Conservation (phyloP, 2,888 invertebrate species). For the Diaphora mendica region DNA sequence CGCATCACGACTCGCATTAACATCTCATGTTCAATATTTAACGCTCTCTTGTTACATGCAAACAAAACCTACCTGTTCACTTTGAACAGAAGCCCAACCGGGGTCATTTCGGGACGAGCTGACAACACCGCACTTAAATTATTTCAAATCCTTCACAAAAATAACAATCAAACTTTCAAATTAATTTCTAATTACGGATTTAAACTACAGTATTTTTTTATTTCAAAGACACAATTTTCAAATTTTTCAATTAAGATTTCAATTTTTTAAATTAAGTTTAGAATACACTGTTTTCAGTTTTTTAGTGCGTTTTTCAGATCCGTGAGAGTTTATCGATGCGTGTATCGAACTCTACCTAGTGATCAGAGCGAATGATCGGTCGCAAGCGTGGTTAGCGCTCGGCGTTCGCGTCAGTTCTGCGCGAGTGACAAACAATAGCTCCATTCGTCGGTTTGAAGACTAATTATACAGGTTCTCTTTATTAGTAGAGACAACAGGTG, state of each 20-base stretch:
- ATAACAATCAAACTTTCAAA: conserved; percentile 37
- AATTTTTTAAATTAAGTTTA: conserved; percentile 26
- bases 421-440: conserved; percentile 77
- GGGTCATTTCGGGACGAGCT: conserved; percentile 79
- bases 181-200: conserved; percentile 18
- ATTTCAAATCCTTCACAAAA: conserved; percentile 38
- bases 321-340: conserved; percentile 50
- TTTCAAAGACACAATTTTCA: conserved; percentile 9
- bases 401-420: conserved; percentile 75
- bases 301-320: conserved; percentile 28
- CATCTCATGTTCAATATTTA: conserved; percentile 69
- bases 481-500: conserved; percentile 74
- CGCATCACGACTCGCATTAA: conserved; percentile 56
- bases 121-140: conserved; percentile 55
- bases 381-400: conserved; percentile 69
- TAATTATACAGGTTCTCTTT: conserved; percentile 77
- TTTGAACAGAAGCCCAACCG: conserved; percentile 87
- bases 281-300: conserved; percentile 19
- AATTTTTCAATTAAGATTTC: conserved; percentile 17
- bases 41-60: conserved; percentile 54
- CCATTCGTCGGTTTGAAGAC: conserved; percentile 55
- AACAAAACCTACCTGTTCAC: conserved; percentile 84
- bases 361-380: conserved; percentile 61
- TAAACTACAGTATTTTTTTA: background rate
- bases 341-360: conserved; percentile 54